Percentiles rank a stretch among this genome's conserved stretches.
Conservation (phyloP, 2,888 invertebrate species). For the Psylliodes chrysocephalus region DNA sequence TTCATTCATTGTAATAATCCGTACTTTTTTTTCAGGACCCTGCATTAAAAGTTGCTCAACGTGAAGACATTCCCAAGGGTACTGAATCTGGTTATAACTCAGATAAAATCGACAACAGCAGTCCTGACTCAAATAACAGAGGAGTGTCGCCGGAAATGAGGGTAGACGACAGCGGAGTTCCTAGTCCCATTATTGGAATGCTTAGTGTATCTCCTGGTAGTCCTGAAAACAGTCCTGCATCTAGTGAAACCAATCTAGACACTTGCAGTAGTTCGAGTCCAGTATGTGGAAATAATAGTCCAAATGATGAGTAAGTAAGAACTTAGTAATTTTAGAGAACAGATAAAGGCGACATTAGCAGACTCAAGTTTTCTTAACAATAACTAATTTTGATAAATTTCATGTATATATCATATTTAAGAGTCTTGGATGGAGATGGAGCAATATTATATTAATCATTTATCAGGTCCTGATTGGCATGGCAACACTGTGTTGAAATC, state of each 20-base stretch:
- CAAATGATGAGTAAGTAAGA: slow-evolving; percentile 57
- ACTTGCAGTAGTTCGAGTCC: slow-evolving; percentile 65
- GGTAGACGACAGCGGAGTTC: slow-evolving; percentile 59
- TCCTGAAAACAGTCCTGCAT: slow-evolving; percentile 59
- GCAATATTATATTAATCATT: too few species aligned
- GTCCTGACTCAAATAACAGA: slow-evolving; percentile 58
- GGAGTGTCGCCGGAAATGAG: slow-evolving; percentile 55
- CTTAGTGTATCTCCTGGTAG: slow-evolving; percentile 55
- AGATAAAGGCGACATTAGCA: too few species aligned
- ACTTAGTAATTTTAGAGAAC: neutral
- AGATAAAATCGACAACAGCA: slow-evolving; percentile 64
- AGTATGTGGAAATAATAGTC: slow-evolving; percentile 54
- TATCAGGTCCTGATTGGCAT: too few species aligned
- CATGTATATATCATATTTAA: too few species aligned
- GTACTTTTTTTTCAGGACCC: slow-evolving; percentile 42
- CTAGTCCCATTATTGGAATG: slow-evolving; percentile 57
- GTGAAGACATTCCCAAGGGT: slow-evolving; percentile 51
- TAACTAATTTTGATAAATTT: too few species aligned
- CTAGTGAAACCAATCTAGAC: slow-evolving; percentile 70
- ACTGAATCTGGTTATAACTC: slow-evolving; percentile 78
- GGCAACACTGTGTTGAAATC: too few species aligned
- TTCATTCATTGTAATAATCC: slow-evolving; percentile 11
- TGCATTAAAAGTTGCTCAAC: slow-evolving; percentile 24
- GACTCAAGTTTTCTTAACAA: too few species aligned
- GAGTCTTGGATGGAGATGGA: too few species aligned